These are phyloP conservation scores for Limnephilus lunatus DNA, from an alignment of 2,888 invertebrate genomes.

Conservation along the genomic window DNA sequence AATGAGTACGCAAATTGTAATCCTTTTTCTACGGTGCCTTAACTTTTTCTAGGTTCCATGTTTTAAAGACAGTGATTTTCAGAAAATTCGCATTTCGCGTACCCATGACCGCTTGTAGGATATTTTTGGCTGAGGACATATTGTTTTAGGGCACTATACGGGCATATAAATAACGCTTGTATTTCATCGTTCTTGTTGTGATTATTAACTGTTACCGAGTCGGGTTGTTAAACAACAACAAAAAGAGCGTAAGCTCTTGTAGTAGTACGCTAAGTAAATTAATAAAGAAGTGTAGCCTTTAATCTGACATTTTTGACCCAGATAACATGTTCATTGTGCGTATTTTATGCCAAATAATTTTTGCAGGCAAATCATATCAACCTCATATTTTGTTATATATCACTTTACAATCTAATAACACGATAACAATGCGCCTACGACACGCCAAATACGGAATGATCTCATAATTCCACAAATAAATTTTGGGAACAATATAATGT, in stretches of 20 bases:
- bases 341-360: not conserved
- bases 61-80: constrained; percentile 47
- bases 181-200: constrained; percentile 36
- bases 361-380: not conserved
- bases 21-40: not conserved
- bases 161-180: constrained; percentile 51
- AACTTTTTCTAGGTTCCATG: not conserved
- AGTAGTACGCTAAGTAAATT: not conserved
- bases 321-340: not conserved
- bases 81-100: constrained; percentile 44
- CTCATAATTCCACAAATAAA: too few species aligned
- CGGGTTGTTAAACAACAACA: constrained; percentile 8
- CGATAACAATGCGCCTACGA: not conserved
- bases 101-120: constrained; percentile 51
- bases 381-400: not conserved
- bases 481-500: not conserved
- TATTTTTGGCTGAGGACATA: constrained; percentile 58
- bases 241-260: not conserved
- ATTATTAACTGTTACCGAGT: constrained; percentile 46
- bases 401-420: not conserved
- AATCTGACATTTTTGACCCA: not conserved
- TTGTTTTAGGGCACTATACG: constrained; percentile 57
- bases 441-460: too few species aligned
- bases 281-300: not conserved
- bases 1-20: not conserved